Evolutionary conservation across 1,140 invertebrate species (phyloP).

Genomic region (Pollicipes pollicipes): DNA sequence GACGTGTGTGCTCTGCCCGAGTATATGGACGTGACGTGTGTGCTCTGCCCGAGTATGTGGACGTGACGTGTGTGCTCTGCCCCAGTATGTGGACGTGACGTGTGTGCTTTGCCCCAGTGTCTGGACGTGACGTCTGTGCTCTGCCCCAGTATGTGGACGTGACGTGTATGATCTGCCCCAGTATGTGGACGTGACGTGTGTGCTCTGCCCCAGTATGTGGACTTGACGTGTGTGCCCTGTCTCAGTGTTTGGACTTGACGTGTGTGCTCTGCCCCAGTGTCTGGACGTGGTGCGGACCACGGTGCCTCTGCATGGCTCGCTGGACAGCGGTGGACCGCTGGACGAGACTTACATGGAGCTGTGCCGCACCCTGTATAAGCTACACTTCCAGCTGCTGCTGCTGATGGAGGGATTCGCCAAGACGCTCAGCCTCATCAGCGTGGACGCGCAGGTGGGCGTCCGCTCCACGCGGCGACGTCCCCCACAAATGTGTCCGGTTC

Average conservation of each 20-base stretch:
- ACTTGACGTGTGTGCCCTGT: slow-evolving; percentile 10
- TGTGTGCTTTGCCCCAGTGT: no score
- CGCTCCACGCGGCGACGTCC: background rate
- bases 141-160: slow-evolving; percentile 5
- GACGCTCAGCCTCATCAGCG: slow-evolving; percentile 37
- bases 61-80: no score
- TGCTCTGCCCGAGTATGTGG: no score
- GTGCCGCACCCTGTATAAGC: slow-evolving; percentile 68
- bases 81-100: no score
- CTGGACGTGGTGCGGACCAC: slow-evolving; percentile 52
- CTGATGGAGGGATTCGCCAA: slow-evolving; percentile 82
- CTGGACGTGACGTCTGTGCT: background rate
- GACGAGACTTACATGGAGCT: slow-evolving; percentile 45
- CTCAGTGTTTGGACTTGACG: slow-evolving; percentile 7
- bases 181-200: background rate
- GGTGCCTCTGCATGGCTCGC: slow-evolving; percentile 43
- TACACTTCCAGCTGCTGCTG: slow-evolving; percentile 81
- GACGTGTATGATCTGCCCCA: slow-evolving; percentile 9
- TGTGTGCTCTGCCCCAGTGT: slow-evolving; percentile 33
- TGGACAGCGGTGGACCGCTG: slow-evolving; percentile 21
- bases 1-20: no score
- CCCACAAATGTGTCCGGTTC: no score
- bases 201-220: background rate
- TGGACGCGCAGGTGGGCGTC: background rate
- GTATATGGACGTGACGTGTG: no score